phyloP scores from a whole-genome alignment of 1,140 invertebrate species.

The Euura lappo region DNA sequence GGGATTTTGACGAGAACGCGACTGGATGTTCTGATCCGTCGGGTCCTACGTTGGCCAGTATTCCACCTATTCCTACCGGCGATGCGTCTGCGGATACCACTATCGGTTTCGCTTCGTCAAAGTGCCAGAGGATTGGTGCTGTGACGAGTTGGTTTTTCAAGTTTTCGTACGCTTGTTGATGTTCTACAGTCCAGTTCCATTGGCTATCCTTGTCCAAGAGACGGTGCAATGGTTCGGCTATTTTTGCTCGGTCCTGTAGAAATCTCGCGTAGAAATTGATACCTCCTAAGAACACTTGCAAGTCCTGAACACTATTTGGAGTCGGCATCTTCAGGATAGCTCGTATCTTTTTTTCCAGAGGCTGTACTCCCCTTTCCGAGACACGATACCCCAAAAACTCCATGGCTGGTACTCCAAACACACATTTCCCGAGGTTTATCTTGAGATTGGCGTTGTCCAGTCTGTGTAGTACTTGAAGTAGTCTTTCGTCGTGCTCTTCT shows the following conservation, averaged over 20 bases:
- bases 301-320: conserved; percentile 44
- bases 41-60: conserved; percentile 40
- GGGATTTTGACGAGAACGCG: conserved; percentile 38
- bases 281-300: conserved; percentile 52
- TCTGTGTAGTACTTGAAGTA: conserved; percentile 11
- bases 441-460: conserved; percentile 37
- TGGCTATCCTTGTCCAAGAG: conserved; percentile 29
- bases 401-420: conserved; percentile 38
- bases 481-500: conserved; percentile 24
- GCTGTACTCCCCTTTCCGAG: conserved; percentile 40
- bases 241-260: conserved; percentile 41
- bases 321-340: conserved; percentile 46
- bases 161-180: conserved; percentile 40
- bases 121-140: conserved; percentile 34
- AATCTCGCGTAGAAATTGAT: conserved; percentile 50
- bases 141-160: conserved; percentile 30
- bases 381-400: conserved; percentile 46
- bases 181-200: conserved; percentile 40
- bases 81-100: conserved; percentile 44
- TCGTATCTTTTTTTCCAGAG: conserved; percentile 38
- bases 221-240: conserved; percentile 34
- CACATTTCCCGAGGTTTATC: conserved; percentile 45
- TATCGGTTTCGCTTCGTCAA: conserved; percentile 35
- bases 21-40: conserved; percentile 42
- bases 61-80: conserved; percentile 41